Evolutionary conservation across 1,140 invertebrate species (phyloP).

Genomic region (Solen grandis): DNA sequence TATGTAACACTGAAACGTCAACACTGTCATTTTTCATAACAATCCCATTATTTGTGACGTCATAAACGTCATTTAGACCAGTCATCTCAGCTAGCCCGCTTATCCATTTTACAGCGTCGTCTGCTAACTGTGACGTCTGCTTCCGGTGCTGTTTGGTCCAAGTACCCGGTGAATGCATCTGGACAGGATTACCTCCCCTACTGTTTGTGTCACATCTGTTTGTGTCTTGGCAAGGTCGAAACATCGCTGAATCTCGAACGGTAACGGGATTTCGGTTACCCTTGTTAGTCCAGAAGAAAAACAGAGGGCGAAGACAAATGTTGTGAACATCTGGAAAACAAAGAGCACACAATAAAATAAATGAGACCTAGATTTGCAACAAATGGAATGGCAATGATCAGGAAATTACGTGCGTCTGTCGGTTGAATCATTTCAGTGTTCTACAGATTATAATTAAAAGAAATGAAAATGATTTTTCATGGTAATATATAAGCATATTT

Average conservation of each 20-base stretch:
- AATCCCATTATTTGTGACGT: not conserved
- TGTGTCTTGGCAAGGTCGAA: not conserved
- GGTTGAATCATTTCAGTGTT: no score
- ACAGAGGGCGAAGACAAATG: not conserved
- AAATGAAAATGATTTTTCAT: no score
- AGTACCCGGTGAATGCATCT: slow-evolving; percentile 34
- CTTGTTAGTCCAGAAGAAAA: not conserved
- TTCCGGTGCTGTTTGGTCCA: slow-evolving; percentile 11
- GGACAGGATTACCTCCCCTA: slow-evolving; percentile 35
- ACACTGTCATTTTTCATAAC: not conserved
- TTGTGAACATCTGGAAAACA: not conserved
- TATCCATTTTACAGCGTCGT: slow-evolving; percentile 38
- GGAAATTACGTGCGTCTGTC: no score
- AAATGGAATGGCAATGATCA: no score
- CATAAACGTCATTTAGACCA: not conserved
- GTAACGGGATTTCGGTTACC: slow-evolving; percentile 32
- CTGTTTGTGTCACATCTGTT: not conserved
- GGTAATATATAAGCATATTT: no score
- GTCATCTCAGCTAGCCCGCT: slow-evolving; percentile 25
- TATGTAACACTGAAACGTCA: not conserved
- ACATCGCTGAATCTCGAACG: slow-evolving; percentile 17
- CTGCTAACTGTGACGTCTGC: not conserved
- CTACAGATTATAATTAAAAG: no score
- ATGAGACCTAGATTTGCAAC: no score
- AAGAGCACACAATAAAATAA: no score